Evolutionary conservation across 2,113 vertebrate species (phyloP).

Genomic region (Hippocampus barbouri): DNA sequence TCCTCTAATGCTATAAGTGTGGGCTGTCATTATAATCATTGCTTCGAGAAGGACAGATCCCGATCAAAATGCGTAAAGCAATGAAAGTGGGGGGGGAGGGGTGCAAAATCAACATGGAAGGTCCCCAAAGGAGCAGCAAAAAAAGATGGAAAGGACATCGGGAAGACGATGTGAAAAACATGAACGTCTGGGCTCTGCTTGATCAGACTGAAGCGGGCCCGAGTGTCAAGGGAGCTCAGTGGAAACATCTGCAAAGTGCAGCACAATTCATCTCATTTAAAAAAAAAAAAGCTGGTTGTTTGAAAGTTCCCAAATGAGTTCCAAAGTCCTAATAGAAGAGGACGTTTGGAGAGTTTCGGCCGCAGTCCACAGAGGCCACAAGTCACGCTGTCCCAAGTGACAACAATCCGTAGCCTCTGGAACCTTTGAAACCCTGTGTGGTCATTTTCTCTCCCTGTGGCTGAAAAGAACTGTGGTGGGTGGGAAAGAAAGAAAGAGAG

Average conservation of each 20-base stretch:
- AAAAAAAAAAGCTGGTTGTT: slow-evolving; percentile 32
- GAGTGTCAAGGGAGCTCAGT: slow-evolving; percentile 1
- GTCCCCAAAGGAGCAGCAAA: slow-evolving; percentile 49
- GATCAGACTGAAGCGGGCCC: slow-evolving; percentile 24
- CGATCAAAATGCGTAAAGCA: slow-evolving; percentile 72
- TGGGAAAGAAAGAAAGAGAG: slow-evolving; percentile 52
- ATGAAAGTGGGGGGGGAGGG: background rate
- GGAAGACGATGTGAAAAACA: slow-evolving; percentile 30
- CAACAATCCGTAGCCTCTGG: slow-evolving; percentile 61
- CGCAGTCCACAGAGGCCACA: slow-evolving; percentile 65
- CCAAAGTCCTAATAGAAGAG: slow-evolving; percentile 48
- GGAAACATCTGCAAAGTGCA: background rate
- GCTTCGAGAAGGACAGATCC: slow-evolving; percentile 62
- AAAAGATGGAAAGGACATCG: slow-evolving; percentile 45
- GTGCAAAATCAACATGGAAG: slow-evolving; percentile 72
- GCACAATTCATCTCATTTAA: slow-evolving; percentile 2
- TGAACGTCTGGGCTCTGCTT: slow-evolving; percentile 49
- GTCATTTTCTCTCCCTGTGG: slow-evolving; percentile 65
- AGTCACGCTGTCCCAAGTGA: slow-evolving; percentile 65
- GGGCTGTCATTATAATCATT: background rate
- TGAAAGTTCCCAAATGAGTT: slow-evolving; percentile 42
- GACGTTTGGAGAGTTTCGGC: slow-evolving; percentile 50
- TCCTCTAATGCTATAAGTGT: background rate
- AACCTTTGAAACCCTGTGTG: slow-evolving; percentile 72
- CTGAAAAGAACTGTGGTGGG: slow-evolving; percentile 70